Base-by-base conservation (phyloP, 1,140 invertebrate species). In the Tribolium castaneum region DNA sequence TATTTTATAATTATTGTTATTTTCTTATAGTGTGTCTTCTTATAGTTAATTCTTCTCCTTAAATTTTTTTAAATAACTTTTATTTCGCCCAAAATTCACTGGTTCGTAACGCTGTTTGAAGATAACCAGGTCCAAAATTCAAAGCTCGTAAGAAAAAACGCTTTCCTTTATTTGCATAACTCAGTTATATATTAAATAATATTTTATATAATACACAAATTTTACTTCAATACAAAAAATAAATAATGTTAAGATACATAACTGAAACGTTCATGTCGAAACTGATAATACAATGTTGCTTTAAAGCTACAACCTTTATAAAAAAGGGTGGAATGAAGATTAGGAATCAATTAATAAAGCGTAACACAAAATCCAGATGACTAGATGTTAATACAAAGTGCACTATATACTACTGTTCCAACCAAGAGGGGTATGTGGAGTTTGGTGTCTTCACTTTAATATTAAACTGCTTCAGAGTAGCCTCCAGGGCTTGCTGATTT, bases 381-480 rank as follows among this genome's bases (percentile, higher is more conserved):
- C 59, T 66, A 66, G 59, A 66, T 66, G 14, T 66, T 66, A 34
- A 35, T 66, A 66, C 14, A 14, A 72, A 72, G 70, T 72, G 70
- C 70, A 52, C 5, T 72, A 14, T 25, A 50, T 50, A 81, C 86
- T 91, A 93, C 88, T 93, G 92, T 85, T 95, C 94, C 35, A 95
- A 87, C 94, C 94, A 95, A 34, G 93, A 95, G 4, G 93, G 92
- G 81, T 91, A 88, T 56, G 90, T 88, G 3, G 92, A 90, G 83
- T 94, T 94, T 45, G 93, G 93, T 73, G 91, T 90, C 85, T 94
- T 94, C 49, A 94, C 88, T 87, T 96, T 96, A 83, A 98, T 96
- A 87, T 96, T 98, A 87, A 99, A 99, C 88, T 98, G 97, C 84
- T 98, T 97, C 59, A 99, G 88, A n/a, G 97, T 98, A 9, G 96